Evolutionary conservation across 2,888 invertebrate species (phyloP).

Genomic region (Meteorus cinctellus): DNA sequence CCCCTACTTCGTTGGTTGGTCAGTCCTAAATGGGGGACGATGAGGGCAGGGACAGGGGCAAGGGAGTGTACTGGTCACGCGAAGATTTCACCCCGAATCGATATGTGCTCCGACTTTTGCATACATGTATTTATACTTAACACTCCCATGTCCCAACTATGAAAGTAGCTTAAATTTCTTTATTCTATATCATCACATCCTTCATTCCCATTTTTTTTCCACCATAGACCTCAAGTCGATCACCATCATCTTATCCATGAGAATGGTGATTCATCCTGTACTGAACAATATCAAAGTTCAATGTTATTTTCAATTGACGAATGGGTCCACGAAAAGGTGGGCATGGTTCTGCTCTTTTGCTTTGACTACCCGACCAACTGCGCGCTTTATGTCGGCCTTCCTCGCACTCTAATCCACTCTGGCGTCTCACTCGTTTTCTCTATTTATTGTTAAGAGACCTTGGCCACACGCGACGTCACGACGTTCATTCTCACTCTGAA

Average conservation of each 20-base stretch:
- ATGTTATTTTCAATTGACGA: conserved; percentile 14
- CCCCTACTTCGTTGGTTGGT: conserved; percentile 66
- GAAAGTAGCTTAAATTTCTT: conserved; percentile 29
- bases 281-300: neutral
- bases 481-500: conserved; percentile 56
- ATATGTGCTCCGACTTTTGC: conserved; percentile 47
- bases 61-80: conserved; percentile 63
- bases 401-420: neutral
- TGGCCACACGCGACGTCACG: conserved; percentile 69
- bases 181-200: conserved; percentile 25
- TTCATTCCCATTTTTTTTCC: neutral
- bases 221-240: neutral
- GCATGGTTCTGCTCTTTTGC: conserved; percentile 15
- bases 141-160: conserved; percentile 20
- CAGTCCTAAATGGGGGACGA: conserved; percentile 52
- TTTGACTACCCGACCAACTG: neutral
- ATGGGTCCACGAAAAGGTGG: conserved; percentile 35
- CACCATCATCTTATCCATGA: neutral
- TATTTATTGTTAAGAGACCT: conserved; percentile 57
- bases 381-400: neutral
- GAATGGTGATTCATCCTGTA: neutral
- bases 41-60: conserved; percentile 54
- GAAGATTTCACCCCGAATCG: conserved; percentile 65
- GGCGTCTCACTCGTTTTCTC: neutral
- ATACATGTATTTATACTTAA: conserved; percentile 16